Conservation (phyloP, 92 coral and sea anemone genomes). For the Actinostola sp. region DNA sequence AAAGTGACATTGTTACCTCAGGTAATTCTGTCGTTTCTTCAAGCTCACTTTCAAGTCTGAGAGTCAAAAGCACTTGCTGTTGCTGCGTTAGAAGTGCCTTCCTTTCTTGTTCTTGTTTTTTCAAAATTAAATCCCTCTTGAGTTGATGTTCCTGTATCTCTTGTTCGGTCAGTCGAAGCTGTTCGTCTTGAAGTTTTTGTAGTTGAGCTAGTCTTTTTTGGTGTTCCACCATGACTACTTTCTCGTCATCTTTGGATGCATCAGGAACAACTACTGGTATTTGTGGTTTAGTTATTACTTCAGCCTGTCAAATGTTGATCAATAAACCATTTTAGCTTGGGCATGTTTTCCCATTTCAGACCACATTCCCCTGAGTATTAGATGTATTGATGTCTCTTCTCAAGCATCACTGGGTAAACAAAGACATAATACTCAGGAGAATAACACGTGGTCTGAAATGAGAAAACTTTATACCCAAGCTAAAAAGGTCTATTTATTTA, state of each 20-base stretch:
- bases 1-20: conserved; percentile 3
- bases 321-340: too few species aligned
- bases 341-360: too few species aligned
- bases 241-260: conserved; percentile 39
- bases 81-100: conserved; percentile 53
- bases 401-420: too few species aligned
- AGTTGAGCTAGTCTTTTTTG: conserved; percentile 71
- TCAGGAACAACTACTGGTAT: conserved; percentile 26
- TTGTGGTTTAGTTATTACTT: conserved; percentile 44
- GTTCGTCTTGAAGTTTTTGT: conserved; percentile 81
- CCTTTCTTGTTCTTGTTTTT: conserved; percentile 91
- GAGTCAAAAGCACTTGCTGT: conserved; percentile 16
- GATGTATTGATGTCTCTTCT: too few species aligned
- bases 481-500: too few species aligned
- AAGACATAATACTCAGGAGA: too few species aligned
- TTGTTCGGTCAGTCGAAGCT: conserved; percentile 81
- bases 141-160: conserved; percentile 91
- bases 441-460: too few species aligned
- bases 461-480: too few species aligned
- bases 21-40: neutral
- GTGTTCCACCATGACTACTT: conserved; percentile 62
- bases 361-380: neutral
- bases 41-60: conserved; percentile 22
- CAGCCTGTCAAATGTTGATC: conserved; percentile 42
- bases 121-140: conserved; percentile 82